Percentiles rank a stretch among this genome's conserved stretches.
Evolutionary conservation across 2,113 vertebrate species (phyloP).

Genomic region (Vulpes vulpes): DNA sequence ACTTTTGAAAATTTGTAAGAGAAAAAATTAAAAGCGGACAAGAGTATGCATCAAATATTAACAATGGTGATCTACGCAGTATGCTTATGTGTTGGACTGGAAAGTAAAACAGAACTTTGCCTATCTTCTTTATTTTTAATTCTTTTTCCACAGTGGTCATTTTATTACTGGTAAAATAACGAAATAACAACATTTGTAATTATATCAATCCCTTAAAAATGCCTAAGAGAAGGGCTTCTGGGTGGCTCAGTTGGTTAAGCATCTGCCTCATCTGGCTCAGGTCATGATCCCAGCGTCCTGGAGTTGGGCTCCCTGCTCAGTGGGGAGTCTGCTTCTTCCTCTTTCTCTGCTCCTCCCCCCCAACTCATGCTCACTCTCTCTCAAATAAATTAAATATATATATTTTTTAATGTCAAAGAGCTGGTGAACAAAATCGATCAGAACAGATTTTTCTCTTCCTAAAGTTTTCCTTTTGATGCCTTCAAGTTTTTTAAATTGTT

Average conservation of each 20-base stretch:
- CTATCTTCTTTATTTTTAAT: neutral
- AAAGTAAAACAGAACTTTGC: conserved; percentile 11
- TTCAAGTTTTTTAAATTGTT: conserved; percentile 42
- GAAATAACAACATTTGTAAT: neutral
- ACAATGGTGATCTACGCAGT: neutral
- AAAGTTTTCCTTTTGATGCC: neutral
- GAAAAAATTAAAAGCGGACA: neutral
- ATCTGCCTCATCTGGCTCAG: no score
- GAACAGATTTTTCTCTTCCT: neutral
- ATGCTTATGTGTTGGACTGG: neutral
- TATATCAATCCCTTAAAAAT: conserved; percentile 43
- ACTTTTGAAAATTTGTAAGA: neutral
- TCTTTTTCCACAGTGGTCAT: neutral
- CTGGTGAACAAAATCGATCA: neutral
- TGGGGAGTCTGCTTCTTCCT: no score
- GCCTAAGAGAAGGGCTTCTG: neutral
- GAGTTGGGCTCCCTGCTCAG: no score
- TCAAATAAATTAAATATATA: no score
- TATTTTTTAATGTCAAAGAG: neutral
- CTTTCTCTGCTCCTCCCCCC: no score
- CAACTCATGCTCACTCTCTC: no score
- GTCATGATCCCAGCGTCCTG: no score
- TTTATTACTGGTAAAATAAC: conserved; percentile 8
- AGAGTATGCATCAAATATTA: neutral
- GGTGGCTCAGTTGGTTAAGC: no score